phyloP scores from a whole-genome alignment of 2,113 vertebrate species.

The Cairina moschata region DNA sequence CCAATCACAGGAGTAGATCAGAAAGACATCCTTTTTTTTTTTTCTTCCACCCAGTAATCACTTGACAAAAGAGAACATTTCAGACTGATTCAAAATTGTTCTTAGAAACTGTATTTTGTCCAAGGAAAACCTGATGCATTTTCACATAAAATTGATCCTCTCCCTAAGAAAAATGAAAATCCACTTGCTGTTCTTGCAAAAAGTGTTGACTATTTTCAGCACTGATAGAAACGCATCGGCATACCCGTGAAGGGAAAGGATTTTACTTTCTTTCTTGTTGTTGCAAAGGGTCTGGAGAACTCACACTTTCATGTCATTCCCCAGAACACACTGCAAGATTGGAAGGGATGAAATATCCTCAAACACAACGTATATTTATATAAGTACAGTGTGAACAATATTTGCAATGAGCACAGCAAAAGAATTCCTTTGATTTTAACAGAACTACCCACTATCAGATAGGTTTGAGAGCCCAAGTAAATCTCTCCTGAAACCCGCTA shows the following conservation, averaged over 20 bases:
- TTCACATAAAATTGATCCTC: conserved; percentile 23
- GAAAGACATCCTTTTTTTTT: background rate
- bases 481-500: background rate
- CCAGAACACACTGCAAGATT: background rate
- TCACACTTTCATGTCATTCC: background rate
- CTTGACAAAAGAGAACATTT: conserved; percentile 43
- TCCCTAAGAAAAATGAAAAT: background rate
- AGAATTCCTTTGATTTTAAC: background rate
- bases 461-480: background rate
- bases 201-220: background rate
- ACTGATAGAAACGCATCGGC: background rate
- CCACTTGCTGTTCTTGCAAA: background rate
- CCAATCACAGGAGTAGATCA: background rate
- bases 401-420: background rate
- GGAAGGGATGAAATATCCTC: background rate
- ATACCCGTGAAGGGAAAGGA: background rate
- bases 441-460: background rate
- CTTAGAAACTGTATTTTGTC: background rate
- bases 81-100: background rate
- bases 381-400: background rate
- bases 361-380: rapidly evolving
- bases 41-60: background rate
- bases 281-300: background rate
- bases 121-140: conserved; percentile 9
- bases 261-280: background rate